Base-by-base conservation (phyloP, 2,888 invertebrate genomes). In the Choristoneura rosaceana region DNA sequence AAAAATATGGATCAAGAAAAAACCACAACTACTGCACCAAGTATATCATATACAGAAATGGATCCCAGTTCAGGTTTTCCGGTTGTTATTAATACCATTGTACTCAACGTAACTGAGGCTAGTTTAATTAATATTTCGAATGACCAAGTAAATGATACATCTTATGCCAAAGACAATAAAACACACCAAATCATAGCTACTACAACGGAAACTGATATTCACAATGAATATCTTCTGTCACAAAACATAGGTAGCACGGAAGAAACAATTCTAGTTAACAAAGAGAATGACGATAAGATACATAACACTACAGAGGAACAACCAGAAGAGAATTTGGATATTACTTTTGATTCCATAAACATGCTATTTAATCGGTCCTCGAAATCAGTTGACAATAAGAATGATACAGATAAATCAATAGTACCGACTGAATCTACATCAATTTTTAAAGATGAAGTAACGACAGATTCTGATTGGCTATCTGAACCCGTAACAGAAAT, bases 401-500 rank as follows among this genome's bases (percentile, higher is more conserved):
- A 74, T 66, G 75, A 47, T 55, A 80, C 78, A n/a, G 76, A 79
- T 65, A 77, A 58, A 17, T 63, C 64, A 60, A 71, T 76, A 41
- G 77, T 74, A 73, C 74, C 74, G 50, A 78, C 82, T 41, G 82
- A 81, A 59, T 63, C 76, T 45, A 81, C 78, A 69, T 79, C 80
- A 45, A 65, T 75, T 58, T 66, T 73, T 25, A 80, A 77, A 61
- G 76, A 80, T 38, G 70, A 76, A 14, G 78, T 76, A 63, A 84
- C 85, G 50, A 86, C 87, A 25, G 89, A 88, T 74, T 87, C 91
- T 5, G 93, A 93, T 78, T 93, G 93, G 93, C 78, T 93, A 55
- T 83, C 88, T 34, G 89, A 89, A 82, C 66, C 88, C 4, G 86
- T 89, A n/a, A 87, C 90, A 34, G 92, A 92, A 84, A 76, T 89